Conservation (phyloP, 2,797 vertebrate genomes). For the Halcyon badia region DNA sequence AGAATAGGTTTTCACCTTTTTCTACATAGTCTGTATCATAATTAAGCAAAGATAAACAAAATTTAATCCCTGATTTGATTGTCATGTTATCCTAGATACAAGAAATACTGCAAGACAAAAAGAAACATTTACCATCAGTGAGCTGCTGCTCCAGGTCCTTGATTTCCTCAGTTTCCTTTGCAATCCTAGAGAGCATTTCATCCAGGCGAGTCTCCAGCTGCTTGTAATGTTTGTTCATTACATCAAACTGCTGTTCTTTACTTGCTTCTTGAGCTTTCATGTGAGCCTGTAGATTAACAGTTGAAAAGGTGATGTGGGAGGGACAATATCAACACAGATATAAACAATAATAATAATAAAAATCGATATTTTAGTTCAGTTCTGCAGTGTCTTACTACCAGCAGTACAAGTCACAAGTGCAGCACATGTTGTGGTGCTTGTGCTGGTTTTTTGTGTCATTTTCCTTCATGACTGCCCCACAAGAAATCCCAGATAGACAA, state of each 20-base stretch:
- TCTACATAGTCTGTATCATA: neutral
- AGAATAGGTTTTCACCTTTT: neutral
- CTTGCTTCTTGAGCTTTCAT: constrained; percentile 81
- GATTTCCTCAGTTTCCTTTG: constrained; percentile 92
- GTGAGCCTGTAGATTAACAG: constrained; percentile 77
- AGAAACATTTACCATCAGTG: constrained; percentile 84
- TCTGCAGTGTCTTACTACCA: neutral
- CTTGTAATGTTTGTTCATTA: constrained; percentile 85
- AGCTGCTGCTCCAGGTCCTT: constrained; percentile 94
- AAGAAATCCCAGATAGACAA: neutral
- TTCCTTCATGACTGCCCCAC: neutral
- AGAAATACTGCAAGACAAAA: neutral
- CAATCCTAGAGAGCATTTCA: constrained; percentile 89
- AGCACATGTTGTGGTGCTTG: neutral
- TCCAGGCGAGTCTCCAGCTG: constrained; percentile 89
- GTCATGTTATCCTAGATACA: neutral
- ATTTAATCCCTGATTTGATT: neutral
- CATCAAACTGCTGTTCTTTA: constrained; percentile 84
- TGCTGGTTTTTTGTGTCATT: neutral
- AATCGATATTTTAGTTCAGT: neutral
- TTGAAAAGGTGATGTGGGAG: neutral
- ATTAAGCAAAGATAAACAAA: neutral
- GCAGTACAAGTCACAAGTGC: neutral
- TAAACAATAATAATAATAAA: neutral
- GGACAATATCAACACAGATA: neutral